Conservation (phyloP, 2,888 invertebrate species). For the Ophioninae sp. region DNA sequence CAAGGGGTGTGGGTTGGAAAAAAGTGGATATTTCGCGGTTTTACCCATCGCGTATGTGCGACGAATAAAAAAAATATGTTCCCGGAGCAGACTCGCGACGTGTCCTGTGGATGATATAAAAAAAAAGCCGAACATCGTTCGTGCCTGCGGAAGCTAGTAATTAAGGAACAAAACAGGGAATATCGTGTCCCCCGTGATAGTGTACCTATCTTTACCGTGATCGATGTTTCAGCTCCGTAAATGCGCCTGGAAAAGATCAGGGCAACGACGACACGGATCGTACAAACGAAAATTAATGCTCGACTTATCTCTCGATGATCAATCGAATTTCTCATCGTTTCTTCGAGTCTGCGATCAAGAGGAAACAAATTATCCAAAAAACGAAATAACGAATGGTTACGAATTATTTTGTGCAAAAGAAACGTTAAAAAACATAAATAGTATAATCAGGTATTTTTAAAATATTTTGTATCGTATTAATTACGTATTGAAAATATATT, state of each 20-base stretch:
- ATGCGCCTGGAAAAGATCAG: background rate
- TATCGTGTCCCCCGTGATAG: background rate
- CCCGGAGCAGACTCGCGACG: slow-evolving; percentile 10
- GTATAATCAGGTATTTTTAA: background rate
- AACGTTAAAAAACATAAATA: background rate
- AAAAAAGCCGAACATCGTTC: background rate
- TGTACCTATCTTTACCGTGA: background rate
- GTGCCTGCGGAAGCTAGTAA: slow-evolving; percentile 1
- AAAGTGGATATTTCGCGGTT: background rate
- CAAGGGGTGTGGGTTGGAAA: background rate
- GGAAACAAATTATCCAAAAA: background rate
- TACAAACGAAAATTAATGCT: background rate
- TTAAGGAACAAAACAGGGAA: slow-evolving; percentile 27
- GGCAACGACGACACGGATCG: background rate
- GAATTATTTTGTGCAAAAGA: background rate
- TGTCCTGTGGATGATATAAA: background rate
- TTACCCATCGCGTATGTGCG: background rate
- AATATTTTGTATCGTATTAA: too few species aligned
- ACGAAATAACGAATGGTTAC: background rate
- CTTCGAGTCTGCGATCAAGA: background rate
- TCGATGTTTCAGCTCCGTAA: slow-evolving; percentile 4
- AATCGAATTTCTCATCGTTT: background rate
- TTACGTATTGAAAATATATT: background rate
- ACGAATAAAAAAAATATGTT: slow-evolving; percentile 10
- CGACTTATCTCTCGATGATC: background rate